Conservation (phyloP, 2,888 invertebrate species). For the Anarsia innoxiella region DNA sequence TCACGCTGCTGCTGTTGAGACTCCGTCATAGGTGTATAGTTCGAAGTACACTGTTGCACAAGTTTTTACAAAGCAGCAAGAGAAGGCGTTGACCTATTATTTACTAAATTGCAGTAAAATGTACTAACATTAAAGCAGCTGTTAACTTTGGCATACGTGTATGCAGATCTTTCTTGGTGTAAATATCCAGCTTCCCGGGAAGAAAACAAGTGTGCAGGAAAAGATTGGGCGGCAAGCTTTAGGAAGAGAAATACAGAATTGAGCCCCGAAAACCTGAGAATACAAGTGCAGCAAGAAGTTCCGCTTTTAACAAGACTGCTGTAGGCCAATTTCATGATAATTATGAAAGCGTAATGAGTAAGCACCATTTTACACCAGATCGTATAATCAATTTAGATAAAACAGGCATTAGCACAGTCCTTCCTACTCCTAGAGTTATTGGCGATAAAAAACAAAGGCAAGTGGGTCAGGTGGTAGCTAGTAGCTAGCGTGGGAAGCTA, state of each 20-base stretch:
- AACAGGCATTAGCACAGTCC: conserved; percentile 16
- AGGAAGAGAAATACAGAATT: conserved; percentile 15
- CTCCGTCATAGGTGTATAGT: no score
- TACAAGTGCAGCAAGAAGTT: conserved; percentile 15
- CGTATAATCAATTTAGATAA: conserved; percentile 17
- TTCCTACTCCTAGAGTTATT: conserved; percentile 15
- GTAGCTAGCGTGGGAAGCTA: no score
- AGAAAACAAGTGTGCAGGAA: no score
- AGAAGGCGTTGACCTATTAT: no score
- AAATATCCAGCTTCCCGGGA: no score
- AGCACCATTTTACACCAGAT: conserved; percentile 13
- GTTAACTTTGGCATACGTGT: no score
- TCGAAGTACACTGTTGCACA: no score
- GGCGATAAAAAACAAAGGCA: conserved; percentile 17
- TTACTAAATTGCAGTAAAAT: no score
- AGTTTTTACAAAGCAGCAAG: no score
- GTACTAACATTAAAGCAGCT: no score
- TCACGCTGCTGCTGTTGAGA: no score
- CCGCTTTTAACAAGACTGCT: conserved; percentile 16
- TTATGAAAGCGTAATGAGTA: conserved; percentile 10
- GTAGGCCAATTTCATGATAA: conserved; percentile 12
- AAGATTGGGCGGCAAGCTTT: conserved; percentile 17
- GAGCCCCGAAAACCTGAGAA: conserved; percentile 14
- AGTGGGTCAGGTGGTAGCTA: conserved; percentile 17
- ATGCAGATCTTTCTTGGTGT: no score